Percentiles rank a stretch among this genome's conserved stretches.
Conservation (phyloP, 1,140 invertebrate species). For the Anastrepha obliqua region DNA sequence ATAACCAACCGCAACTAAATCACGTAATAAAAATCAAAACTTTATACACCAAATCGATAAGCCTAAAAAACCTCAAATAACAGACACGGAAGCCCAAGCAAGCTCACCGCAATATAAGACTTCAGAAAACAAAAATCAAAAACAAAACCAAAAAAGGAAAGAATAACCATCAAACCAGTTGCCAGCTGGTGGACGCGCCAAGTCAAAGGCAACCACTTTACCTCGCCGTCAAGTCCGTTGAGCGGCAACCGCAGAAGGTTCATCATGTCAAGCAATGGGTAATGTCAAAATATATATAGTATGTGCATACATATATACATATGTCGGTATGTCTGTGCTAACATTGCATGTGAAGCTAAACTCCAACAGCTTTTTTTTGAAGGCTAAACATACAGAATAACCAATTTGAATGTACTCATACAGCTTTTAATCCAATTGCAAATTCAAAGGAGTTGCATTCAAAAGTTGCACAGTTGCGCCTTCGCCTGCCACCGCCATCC, state of each 20-base stretch:
- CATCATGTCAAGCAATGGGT: neutral
- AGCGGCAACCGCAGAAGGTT: slow-evolving; percentile 8
- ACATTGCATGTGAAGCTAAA: neutral
- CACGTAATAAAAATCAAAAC: slow-evolving; percentile 23
- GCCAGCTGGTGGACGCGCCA: slow-evolving; percentile 17
- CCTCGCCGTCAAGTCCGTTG: neutral
- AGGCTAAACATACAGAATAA: neutral
- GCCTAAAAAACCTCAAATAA: neutral
- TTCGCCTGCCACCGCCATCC: neutral
- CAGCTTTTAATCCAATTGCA: neutral
- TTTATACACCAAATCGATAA: neutral
- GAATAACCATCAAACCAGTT: neutral
- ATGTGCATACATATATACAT: neutral
- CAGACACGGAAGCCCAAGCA: slow-evolving; percentile 26
- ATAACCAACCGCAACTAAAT: slow-evolving; percentile 4
- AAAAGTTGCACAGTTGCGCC: neutral
- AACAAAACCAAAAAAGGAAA: neutral
- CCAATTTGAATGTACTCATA: slow-evolving; percentile 29
- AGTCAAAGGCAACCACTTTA: neutral
- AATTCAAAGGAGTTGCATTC: slow-evolving; percentile 35
- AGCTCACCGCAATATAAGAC: neutral
- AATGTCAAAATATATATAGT: neutral
- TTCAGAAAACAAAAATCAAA: neutral
- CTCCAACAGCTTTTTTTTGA: neutral
- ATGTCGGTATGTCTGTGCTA: neutral